phyloP scores from a whole-genome alignment of 1,140 invertebrate species.

The Danaus melanippus region DNA sequence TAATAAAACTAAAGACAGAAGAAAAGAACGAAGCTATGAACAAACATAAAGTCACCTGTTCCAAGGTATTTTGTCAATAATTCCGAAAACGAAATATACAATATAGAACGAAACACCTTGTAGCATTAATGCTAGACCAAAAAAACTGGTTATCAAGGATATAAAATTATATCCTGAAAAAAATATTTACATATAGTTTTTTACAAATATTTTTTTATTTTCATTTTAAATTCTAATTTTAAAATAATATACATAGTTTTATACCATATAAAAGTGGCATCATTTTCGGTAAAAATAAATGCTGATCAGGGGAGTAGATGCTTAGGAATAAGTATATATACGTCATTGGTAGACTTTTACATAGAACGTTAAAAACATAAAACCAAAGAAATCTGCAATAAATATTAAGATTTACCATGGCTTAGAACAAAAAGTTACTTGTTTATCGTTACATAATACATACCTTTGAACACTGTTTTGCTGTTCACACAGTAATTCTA shows the following conservation, averaged over 20 bases:
- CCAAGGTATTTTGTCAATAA: constrained; percentile 23
- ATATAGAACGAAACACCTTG: constrained; percentile 8
- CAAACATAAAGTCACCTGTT: constrained; percentile 17
- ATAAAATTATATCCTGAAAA: constrained; percentile 12
- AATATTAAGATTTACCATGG: not conserved
- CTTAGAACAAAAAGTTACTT: not conserved
- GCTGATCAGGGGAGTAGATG: constrained; percentile 23
- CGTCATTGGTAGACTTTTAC: constrained; percentile 28
- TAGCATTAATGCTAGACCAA: constrained; percentile 3
- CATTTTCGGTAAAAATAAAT: constrained; percentile 30
- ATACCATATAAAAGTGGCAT: constrained; percentile 25
- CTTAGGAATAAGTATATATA: constrained; percentile 32
- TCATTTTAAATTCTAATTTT: constrained; percentile 1
- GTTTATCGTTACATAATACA: not conserved
- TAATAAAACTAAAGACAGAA: too few species aligned
- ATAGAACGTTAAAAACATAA: constrained; percentile 20
- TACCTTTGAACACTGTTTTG: constrained; percentile 23
- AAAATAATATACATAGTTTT: constrained; percentile 5
- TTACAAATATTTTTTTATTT: too few species aligned
- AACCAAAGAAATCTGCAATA: constrained; percentile 27
- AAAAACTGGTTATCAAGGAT: constrained; percentile 7
- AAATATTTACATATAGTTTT: not conserved
- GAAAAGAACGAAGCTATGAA: not conserved
- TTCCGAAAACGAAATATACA: constrained; percentile 17
- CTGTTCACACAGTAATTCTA: constrained; percentile 20